phyloP scores from a whole-genome alignment of 2,113 vertebrate genomes.

The Petrocephalus microphthalmus region DNA sequence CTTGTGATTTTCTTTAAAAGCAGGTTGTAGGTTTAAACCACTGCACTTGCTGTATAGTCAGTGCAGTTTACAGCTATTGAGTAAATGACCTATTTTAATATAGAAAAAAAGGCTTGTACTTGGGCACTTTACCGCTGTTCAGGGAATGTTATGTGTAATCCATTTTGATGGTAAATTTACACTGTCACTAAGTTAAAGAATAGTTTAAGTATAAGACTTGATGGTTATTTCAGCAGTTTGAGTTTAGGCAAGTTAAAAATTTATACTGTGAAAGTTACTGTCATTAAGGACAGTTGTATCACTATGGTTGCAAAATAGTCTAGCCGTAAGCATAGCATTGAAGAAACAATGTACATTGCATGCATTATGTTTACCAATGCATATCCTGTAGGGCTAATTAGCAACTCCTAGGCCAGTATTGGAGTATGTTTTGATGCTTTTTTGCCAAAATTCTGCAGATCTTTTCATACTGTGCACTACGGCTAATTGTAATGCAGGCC shows the following conservation, averaged over 20 bases:
- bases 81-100: constrained; percentile 24
- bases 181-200: neutral
- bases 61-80: neutral
- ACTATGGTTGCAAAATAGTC: constrained; percentile 24
- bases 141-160: constrained; percentile 45
- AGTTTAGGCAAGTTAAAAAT: constrained; percentile 27
- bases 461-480: constrained; percentile 1
- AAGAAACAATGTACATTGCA: constrained; percentile 30
- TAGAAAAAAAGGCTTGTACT: constrained; percentile 22
- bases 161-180: constrained; percentile 19
- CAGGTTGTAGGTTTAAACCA: neutral
- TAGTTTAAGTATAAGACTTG: constrained; percentile 17
- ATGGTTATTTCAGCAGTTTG: constrained; percentile 22
- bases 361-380: constrained; percentile 35
- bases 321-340: constrained; percentile 29
- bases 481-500: neutral
- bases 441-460: constrained; percentile 20
- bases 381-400: constrained; percentile 28
- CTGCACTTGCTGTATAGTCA: neutral
- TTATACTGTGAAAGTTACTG: constrained; percentile 56
- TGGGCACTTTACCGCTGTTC: constrained; percentile 65
- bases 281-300: constrained; percentile 15
- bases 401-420: constrained; percentile 30
- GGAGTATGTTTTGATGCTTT: neutral
- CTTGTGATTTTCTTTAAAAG: neutral